These are phyloP conservation scores for Pyrrhosoma nymphula DNA, from an alignment of 2,888 invertebrate species.

Conservation along the genomic window DNA sequence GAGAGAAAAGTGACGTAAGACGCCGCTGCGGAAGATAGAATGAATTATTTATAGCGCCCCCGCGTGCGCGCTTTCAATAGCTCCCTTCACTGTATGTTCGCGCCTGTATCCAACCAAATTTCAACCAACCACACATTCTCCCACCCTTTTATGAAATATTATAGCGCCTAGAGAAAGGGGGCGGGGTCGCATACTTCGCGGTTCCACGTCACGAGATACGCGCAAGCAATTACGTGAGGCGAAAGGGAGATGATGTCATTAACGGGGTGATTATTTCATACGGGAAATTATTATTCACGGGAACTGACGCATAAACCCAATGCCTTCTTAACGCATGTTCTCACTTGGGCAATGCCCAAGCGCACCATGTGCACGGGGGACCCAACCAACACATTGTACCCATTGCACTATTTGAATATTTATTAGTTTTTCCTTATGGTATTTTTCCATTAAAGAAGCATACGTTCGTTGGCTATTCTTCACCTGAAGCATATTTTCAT, in stretches of 20 bases:
- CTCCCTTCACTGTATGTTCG: background rate
- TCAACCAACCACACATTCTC: background rate
- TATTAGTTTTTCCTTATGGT: no score
- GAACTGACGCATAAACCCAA: no score
- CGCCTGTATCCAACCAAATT: conserved; percentile 29
- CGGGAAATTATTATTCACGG: no score
- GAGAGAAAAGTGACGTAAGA: conserved; percentile 7
- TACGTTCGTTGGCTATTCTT: no score
- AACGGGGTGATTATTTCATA: no score
- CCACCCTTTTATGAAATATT: background rate
- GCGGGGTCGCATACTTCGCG: background rate
- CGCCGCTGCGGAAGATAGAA: background rate
- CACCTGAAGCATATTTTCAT: no score
- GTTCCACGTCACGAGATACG: background rate
- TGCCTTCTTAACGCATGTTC: no score
- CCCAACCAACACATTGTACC: no score
- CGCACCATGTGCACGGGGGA: no score
- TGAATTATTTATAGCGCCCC: conserved; percentile 33
- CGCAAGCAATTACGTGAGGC: background rate
- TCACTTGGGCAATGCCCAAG: no score
- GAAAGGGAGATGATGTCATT: background rate
- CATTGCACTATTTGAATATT: no score
- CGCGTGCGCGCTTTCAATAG: conserved; percentile 42
- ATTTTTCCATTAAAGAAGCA: no score
- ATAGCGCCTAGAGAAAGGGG: background rate